phyloP scores from a whole-genome alignment of 2,113 vertebrate species.

The Corydoras maculifer region DNA sequence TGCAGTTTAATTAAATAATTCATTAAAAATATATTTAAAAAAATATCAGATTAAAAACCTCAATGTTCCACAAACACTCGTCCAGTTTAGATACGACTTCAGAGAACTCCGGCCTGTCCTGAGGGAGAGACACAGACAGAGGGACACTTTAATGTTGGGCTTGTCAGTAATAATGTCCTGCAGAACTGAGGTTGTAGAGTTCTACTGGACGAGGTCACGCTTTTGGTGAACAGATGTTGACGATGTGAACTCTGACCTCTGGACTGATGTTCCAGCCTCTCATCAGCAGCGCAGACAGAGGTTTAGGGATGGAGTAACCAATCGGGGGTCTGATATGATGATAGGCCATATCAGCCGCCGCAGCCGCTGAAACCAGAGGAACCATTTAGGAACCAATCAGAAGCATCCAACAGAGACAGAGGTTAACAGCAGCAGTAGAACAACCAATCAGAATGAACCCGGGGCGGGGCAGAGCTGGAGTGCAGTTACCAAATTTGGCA shows the following conservation, averaged over 20 bases:
- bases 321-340: slow-evolving; percentile 87
- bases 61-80: slow-evolving; percentile 86
- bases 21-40: no score
- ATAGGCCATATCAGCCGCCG: slow-evolving; percentile 89
- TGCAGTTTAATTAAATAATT: no score
- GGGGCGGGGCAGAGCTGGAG: no score
- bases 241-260: slow-evolving; percentile 68
- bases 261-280: slow-evolving; percentile 87
- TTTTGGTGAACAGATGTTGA: no score
- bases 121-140: slow-evolving; percentile 33
- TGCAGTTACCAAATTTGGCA: no score
- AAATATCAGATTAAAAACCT: slow-evolving; percentile 62
- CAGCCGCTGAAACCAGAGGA: slow-evolving; percentile 67
- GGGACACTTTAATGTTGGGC: not conserved
- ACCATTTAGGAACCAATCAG: not conserved
- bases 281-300: slow-evolving; percentile 82
- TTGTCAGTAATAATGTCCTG: no score
- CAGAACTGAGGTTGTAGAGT: no score
- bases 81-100: slow-evolving; percentile 86
- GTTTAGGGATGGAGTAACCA: slow-evolving; percentile 89
- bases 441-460: no score
- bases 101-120: slow-evolving; percentile 91
- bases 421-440: no score
- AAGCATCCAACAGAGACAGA: not conserved
- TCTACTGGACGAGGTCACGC: no score